Base-by-base conservation (phyloP, 2,113 vertebrate species). In the Diadophis punctatus region DNA sequence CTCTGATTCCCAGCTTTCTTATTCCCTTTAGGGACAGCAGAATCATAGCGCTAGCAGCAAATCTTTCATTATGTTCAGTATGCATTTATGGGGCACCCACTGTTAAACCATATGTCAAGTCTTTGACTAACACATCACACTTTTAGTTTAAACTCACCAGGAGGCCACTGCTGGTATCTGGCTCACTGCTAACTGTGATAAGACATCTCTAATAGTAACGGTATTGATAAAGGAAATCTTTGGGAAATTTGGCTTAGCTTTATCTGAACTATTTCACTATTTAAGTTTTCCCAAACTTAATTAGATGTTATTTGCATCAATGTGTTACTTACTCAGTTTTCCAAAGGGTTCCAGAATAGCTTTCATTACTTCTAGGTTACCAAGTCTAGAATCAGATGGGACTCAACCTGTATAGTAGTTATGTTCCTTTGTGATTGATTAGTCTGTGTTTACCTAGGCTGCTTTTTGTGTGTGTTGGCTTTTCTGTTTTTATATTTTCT, bases 71-170 rank as follows among this genome's bases (percentile, higher is more conserved):
- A 4, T 30, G 27, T 49, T 39, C 43, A 80, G 58, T 48, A 74
- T 90, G 89, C 23, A 85, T 80, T 46, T 91, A 80, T 25, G 12
- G 27, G n/a, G 3, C n/a, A 39, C 53, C 52, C 68, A 60, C 85
- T 84, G 90, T 91, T 63, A 84, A 93, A 85, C 92, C 60, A 86
- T 91, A 58, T 88, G 63, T 88, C 63, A 93, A 84, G 49, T 56
- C 46, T 92, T 90, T 92, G 92, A 92, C 51, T 90, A 86, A 30
- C 39, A 8, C n/a, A 86, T 51, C 53, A 90, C 74, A 90, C 90
- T 95, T 94, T 93, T 39, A 68, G 27, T 48, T n/a, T 25, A 16
- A 74, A 25, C 88, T 39, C 60, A 68, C 87, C 87, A 91, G 87
- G 51, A 91, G 20, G 46, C 68, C 51, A 3, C 23, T 92, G 58